Conservation (phyloP, 2,797 vertebrate species). For the Sebastiscus albofasciatus region DNA sequence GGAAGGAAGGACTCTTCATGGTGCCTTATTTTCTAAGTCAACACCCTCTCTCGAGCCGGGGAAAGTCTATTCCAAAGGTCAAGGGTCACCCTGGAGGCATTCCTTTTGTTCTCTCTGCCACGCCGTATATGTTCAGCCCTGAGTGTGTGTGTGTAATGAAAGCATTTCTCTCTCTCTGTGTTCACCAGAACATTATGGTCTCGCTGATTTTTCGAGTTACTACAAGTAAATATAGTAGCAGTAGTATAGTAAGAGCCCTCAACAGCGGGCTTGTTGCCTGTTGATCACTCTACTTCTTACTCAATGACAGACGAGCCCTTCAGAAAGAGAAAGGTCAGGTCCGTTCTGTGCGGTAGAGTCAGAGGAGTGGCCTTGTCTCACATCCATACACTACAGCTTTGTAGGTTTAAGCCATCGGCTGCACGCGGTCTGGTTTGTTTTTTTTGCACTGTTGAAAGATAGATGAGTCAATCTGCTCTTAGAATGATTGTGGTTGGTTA, state of each 20-base stretch:
- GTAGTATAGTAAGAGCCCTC: neutral
- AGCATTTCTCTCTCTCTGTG: neutral
- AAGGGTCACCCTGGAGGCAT: slow-evolving; percentile 75
- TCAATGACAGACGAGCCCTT: slow-evolving; percentile 12
- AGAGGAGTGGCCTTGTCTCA: slow-evolving; percentile 1
- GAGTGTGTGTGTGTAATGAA: slow-evolving; percentile 16
- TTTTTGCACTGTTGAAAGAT: neutral
- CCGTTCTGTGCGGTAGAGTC: neutral
- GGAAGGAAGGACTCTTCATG: slow-evolving; percentile 70
- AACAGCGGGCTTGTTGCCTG: neutral
- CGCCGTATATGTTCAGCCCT: slow-evolving; percentile 38
- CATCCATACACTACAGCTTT: neutral
- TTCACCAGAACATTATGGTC: slow-evolving; percentile 8
- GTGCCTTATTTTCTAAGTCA: slow-evolving; percentile 90
- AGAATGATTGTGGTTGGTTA: neutral
- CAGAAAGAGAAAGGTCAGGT: slow-evolving; percentile 13
- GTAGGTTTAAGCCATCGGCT: neutral
- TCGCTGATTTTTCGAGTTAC: slow-evolving; percentile 21
- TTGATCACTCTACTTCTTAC: slow-evolving; percentile 4
- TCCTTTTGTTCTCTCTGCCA: slow-evolving; percentile 73
- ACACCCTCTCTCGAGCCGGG: slow-evolving; percentile 74
- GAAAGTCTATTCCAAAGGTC: slow-evolving; percentile 78
- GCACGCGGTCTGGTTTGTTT: neutral
- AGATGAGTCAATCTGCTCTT: neutral
- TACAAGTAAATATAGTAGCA: neutral